Conservation (phyloP, 2,888 invertebrate genomes). For the Ophion ellenae region DNA sequence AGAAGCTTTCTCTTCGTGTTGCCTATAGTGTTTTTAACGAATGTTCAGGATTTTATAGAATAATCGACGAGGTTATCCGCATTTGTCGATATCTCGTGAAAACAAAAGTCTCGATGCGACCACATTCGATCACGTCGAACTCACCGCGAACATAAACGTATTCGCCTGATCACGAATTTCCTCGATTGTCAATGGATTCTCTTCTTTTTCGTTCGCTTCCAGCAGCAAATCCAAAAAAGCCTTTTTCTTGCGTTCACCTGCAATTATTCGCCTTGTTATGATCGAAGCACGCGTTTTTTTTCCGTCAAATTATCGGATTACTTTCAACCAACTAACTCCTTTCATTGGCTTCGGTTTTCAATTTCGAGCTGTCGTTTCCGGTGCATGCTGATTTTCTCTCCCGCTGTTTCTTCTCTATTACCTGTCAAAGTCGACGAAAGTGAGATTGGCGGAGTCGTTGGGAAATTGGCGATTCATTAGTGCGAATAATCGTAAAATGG, state of each 20-base stretch:
- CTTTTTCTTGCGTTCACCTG: constrained; percentile 86
- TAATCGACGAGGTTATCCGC: too few relatives aligned
- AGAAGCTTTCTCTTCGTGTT: too few relatives aligned
- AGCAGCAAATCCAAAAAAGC: constrained; percentile 89
- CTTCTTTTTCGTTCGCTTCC: constrained; percentile 86
- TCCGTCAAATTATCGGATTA: not conserved
- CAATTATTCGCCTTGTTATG: not conserved
- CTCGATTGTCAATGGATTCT: constrained; percentile 85
- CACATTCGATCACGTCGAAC: constrained; percentile 1
- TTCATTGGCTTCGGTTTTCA: constrained; percentile 9
- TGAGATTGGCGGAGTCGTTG: not conserved
- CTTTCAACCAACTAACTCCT: not conserved
- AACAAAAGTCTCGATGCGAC: not conserved
- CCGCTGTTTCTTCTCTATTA: constrained; percentile 69
- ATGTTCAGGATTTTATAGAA: too few relatives aligned
- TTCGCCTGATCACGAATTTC: constrained; percentile 89
- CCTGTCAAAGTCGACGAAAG: constrained; percentile 57
- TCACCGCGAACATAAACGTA: constrained; percentile 90
- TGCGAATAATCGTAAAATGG: too few relatives aligned
- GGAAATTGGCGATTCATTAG: not conserved
- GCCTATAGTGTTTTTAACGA: too few relatives aligned
- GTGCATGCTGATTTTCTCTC: constrained; percentile 56
- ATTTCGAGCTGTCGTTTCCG: not conserved
- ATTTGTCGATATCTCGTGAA: too few relatives aligned
- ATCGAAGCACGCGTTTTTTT: not conserved